phyloP scores from a whole-genome alignment of 2,113 vertebrate genomes.

The Malurus cyaneus region DNA sequence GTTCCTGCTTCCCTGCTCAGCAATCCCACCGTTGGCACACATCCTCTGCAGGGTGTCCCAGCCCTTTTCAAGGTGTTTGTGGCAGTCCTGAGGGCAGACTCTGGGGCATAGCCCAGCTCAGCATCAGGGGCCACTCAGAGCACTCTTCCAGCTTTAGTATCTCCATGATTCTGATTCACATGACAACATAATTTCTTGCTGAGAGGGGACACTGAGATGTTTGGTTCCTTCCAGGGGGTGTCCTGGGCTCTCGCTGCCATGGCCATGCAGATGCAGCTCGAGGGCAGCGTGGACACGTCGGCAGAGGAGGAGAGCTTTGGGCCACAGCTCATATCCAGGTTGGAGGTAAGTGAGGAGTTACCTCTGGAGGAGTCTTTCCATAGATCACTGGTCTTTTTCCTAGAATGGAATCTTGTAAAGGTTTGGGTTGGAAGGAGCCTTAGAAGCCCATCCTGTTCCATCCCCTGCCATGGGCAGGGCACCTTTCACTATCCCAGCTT shows the following conservation, averaged over 20 bases:
- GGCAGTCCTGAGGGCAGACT: background rate
- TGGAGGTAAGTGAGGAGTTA: slow-evolving; percentile 80
- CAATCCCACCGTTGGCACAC: background rate
- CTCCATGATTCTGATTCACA: background rate
- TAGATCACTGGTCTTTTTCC: rapidly evolving
- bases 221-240: background rate
- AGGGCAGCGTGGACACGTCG: slow-evolving; percentile 73
- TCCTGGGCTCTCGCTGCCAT: slow-evolving; percentile 55
- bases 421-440: background rate
- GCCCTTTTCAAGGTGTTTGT: background rate
- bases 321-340: slow-evolving; percentile 85
- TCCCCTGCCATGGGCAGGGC: background rate
- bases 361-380: background rate
- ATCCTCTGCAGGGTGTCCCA: background rate
- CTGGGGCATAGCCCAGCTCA: background rate
- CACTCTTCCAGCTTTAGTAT: background rate
- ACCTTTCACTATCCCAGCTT: background rate
- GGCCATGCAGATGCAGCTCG: slow-evolving; percentile 86
- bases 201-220: background rate
- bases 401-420: background rate
- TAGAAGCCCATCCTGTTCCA: background rate
- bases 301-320: slow-evolving; percentile 90
- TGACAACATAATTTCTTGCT: too few species aligned
- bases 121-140: background rate
- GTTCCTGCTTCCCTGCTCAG: background rate